Base-by-base conservation (phyloP, 2,113 vertebrate genomes). In the Rhizomys pruinosus region DNA sequence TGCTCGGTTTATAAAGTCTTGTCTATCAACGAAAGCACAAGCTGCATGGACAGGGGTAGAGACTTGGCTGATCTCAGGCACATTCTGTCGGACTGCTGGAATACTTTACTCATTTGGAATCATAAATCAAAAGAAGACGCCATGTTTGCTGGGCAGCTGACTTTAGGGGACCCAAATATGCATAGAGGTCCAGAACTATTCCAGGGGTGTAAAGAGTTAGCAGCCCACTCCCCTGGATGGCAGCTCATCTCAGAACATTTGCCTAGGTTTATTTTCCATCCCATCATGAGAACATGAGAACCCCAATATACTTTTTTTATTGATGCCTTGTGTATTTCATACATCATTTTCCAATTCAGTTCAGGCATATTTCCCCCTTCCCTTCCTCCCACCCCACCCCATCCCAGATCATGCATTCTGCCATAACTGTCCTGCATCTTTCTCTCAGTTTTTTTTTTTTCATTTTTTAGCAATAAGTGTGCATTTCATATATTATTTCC, bases 101-200 rank as follows among this genome's bases (percentile, higher is more conserved):
- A 72, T 7, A 42, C n/a, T 74, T 69, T n/a, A 71, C 89, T 94
- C 27, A 39, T 74, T 32, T 73, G 69, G 61, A 76, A 72, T 80
- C 76, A 68, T 25, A 64, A 79, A 25, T 47, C 72, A 84, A 82
- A 34, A 13, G 66, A 44, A 47, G n/a, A 61, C 27, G 37, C 22
- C 37, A 32, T 22, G 25, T 63, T 32, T 80, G 52, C 29, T 68
- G 82, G 55, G 25, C 52, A 42, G 68, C 2, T 87, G 72, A 29
- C 55, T 34, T 73, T 69, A 2, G 16, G 79, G 73, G 20, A 79
- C 69, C 32, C 20, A 8, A 47, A 13, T 37, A 32, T 34, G 27
- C n/a, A 55, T 59, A 7, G 42, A 79, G 23, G 55, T 16, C 17
- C 71, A 84, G 22, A 32, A 52, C 55, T 66, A 73, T 27, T 20